Conservation (phyloP, 2,113 vertebrate species). For the Melospiza georgiana region DNA sequence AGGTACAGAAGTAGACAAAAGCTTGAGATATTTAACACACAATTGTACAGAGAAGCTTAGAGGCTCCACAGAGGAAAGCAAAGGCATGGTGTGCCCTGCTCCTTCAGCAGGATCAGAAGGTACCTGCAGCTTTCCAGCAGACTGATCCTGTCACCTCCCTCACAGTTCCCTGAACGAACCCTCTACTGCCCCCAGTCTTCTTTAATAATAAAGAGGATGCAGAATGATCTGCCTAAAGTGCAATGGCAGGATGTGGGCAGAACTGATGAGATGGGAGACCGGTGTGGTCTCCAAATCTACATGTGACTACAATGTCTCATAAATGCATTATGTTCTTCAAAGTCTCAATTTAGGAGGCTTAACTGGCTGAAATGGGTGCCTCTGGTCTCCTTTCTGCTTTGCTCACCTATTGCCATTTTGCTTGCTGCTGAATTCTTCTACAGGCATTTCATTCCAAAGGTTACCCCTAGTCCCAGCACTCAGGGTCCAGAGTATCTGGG, state of each 20-base stretch:
- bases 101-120: not conserved
- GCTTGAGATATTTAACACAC: not conserved
- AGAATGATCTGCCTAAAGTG: conserved; percentile 19
- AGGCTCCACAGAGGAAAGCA: not conserved
- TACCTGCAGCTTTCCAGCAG: not conserved
- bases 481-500: not conserved
- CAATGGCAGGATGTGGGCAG: conserved; percentile 33
- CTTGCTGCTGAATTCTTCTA: not conserved
- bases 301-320: not conserved
- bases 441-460: not conserved
- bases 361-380: not conserved
- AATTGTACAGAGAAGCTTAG: not conserved
- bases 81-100: not conserved
- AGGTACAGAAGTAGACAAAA: not conserved
- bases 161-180: not conserved
- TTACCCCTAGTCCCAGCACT: not conserved
- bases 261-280: not conserved
- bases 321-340: not conserved
- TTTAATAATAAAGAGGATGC: conserved; percentile 10
- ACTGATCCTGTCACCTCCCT: conserved; percentile 3
- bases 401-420: not conserved
- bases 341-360: not conserved
- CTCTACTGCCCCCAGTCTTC: not conserved
- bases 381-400: not conserved
- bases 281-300: not conserved